These are phyloP conservation scores for Tonatia bakeri DNA, from an alignment of 2,113 vertebrate genomes.

Conservation along the genomic window DNA sequence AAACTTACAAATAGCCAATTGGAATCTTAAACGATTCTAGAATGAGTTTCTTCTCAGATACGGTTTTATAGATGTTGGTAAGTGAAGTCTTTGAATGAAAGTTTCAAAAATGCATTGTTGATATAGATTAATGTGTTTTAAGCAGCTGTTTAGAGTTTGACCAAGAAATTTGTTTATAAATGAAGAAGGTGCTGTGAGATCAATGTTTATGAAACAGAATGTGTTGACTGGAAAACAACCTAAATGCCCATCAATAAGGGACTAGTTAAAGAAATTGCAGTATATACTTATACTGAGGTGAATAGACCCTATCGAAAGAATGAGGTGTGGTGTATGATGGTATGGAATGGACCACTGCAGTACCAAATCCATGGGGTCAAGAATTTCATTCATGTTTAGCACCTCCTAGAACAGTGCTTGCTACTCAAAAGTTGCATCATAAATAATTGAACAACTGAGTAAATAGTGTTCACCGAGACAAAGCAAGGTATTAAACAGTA, in stretches of 20 bases:
- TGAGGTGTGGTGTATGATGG: not conserved
- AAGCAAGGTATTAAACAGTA: not conserved
- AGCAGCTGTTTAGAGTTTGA: not conserved
- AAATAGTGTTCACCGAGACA: not conserved
- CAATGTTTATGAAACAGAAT: not conserved
- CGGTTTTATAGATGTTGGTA: not conserved
- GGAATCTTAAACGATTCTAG: not conserved
- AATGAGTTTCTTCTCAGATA: not conserved
- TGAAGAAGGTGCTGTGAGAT: not conserved
- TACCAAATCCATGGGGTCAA: not conserved
- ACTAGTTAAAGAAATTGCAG: not conserved
- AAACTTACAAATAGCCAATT: conserved; percentile 35
- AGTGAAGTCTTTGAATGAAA: not conserved
- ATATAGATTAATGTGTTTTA: not conserved
- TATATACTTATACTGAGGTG: not conserved
- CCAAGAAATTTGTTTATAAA: conserved; percentile 17
- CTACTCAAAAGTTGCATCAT: not conserved
- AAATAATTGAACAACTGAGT: not conserved
- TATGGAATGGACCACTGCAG: too few species aligned
- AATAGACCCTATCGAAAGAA: not conserved
- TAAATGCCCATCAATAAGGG: not conserved
- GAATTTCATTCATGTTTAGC: not conserved
- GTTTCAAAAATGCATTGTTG: conserved; percentile 9
- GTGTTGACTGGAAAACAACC: not conserved
- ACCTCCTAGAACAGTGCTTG: not conserved